These are phyloP conservation scores for Hypena proboscidalis DNA, from an alignment of 2,888 invertebrate genomes.

Conservation along the genomic window DNA sequence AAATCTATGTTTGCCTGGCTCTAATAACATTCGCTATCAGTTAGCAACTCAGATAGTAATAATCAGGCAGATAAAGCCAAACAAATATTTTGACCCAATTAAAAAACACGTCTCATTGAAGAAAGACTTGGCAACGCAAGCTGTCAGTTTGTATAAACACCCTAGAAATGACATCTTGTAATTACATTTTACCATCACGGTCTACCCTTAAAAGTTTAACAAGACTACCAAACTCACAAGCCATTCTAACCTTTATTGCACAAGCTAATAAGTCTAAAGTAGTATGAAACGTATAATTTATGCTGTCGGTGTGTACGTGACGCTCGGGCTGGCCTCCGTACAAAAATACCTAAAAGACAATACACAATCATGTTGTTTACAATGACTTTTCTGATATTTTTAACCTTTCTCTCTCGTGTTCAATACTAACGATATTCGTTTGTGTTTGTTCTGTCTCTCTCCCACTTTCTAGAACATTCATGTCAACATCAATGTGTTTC, in stretches of 20 bases:
- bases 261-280: constrained; percentile 3
- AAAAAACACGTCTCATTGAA: neutral
- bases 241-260: constrained; percentile 6
- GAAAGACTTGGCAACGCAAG: neutral
- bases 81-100: neutral
- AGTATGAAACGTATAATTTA: constrained; percentile 19
- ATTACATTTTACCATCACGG: constrained; percentile 33
- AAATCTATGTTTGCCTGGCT: no score
- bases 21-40: no score
- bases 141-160: constrained; percentile 13
- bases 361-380: constrained; percentile 43
- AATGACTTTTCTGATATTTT: constrained; percentile 27
- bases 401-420: constrained; percentile 24
- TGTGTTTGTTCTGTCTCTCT: constrained; percentile 5
- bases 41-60: no score
- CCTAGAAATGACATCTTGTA: constrained; percentile 24
- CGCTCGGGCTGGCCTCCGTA: constrained; percentile 26
- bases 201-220: constrained; percentile 12
- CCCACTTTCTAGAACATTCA: constrained; percentile 6
- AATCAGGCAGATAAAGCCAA: no score
- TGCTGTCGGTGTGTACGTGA: constrained; percentile 33
- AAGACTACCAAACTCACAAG: neutral
- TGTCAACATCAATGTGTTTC: no score
- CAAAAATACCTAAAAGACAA: constrained; percentile 33
- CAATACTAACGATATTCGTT: neutral